Percentiles rank a stretch among this genome's conserved stretches.
phyloP scores from a whole-genome alignment of 2,888 invertebrate genomes.

The Metallyticus violacea region DNA sequence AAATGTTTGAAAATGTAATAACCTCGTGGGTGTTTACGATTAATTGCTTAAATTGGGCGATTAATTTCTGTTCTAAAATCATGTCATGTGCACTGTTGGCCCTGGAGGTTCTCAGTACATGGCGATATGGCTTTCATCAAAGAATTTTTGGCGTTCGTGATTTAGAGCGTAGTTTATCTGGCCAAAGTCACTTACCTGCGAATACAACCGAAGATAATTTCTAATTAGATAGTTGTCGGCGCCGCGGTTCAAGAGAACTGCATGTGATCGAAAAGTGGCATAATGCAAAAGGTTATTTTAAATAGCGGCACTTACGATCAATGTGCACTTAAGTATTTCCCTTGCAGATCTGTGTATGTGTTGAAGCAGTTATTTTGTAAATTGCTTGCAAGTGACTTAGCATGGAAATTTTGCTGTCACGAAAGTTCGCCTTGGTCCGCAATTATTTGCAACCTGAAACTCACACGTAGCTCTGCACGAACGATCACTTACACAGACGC shows the following conservation, averaged over 20 bases:
- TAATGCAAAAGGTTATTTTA: background rate
- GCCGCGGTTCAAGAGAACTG: background rate
- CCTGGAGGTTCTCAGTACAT: no score
- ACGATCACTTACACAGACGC: background rate
- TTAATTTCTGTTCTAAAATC: no score
- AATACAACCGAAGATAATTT: background rate
- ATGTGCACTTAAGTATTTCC: background rate
- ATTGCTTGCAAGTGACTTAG: background rate
- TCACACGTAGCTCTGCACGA: background rate
- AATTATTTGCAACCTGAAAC: background rate
- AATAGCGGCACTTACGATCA: background rate
- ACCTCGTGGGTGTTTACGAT: no score
- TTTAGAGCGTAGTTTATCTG: background rate
- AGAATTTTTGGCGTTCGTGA: no score
- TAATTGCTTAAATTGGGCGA: no score
- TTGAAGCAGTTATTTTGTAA: background rate
- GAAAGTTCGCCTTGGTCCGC: background rate
- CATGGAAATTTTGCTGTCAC: background rate
- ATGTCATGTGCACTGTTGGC: no score
- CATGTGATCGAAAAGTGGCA: background rate
- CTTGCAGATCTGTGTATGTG: background rate
- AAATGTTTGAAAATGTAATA: no score
- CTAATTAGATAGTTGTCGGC: background rate
- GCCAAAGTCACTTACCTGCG: background rate
- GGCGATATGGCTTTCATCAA: no score